Conservation (phyloP, 92 coral and sea anemone species). For the Paragorgia papillata region DNA sequence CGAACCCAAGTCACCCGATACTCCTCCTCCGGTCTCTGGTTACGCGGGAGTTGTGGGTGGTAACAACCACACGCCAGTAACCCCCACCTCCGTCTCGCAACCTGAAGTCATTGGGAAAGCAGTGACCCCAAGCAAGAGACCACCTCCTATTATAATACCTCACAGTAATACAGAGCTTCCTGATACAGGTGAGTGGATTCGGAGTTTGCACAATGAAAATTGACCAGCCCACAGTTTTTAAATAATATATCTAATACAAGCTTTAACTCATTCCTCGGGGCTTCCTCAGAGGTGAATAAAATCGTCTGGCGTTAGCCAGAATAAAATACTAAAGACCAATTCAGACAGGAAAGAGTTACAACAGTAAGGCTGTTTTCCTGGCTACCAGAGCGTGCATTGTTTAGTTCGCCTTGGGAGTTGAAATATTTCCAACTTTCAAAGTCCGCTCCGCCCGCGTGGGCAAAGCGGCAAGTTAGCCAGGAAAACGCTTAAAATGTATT, state of each 20-base stretch:
- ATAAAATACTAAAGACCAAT: too few relatives aligned
- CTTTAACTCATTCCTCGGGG: conserved; percentile 37
- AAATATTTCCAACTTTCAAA: too few relatives aligned
- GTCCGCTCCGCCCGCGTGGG: too few relatives aligned
- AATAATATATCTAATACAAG: too few relatives aligned
- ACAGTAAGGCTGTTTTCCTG: conserved; percentile 45
- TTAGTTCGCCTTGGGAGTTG: too few relatives aligned
- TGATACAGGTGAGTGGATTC: conserved; percentile 36
- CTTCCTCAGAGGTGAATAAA: too few relatives aligned
- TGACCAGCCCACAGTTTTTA: too few relatives aligned
- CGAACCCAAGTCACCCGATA: conserved; percentile 6
- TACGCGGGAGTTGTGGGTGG: conserved; percentile 94
- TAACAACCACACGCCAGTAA: conserved; percentile 64
- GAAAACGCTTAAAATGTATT: too few relatives aligned
- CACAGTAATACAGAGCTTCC: conserved; percentile 3
- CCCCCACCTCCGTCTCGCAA: conserved; percentile 48
- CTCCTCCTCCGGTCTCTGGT: conserved; percentile 97
- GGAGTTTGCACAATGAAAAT: conserved; percentile 26
- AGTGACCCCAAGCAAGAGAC: conserved; percentile 28
- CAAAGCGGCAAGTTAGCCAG: too few relatives aligned
- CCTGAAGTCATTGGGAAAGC: conserved; percentile 42
- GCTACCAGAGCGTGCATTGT: too few relatives aligned
- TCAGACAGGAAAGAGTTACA: too few relatives aligned
- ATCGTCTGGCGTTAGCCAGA: too few relatives aligned
- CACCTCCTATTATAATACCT: conserved; percentile 6